Conservation (phyloP, 2,113 vertebrate species). For the Polypterus senegalus region DNA sequence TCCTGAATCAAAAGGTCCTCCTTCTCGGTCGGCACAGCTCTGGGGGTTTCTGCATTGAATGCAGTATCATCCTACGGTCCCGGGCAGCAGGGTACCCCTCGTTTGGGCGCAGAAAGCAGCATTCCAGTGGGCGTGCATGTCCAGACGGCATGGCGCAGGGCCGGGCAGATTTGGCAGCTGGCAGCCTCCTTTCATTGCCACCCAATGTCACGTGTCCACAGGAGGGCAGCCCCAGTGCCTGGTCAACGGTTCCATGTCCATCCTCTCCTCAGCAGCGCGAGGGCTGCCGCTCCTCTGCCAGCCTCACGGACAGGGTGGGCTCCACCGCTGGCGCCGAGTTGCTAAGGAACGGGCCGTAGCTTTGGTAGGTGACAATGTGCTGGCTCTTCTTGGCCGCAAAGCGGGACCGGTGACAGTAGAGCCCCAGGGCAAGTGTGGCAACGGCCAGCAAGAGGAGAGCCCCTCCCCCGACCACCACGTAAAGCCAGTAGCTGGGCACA, state of each 20-base stretch:
- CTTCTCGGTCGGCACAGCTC: no score
- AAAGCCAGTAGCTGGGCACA: slow-evolving; percentile 95
- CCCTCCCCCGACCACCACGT: slow-evolving; percentile 88
- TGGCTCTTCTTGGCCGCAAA: slow-evolving; percentile 93
- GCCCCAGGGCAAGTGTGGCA: slow-evolving; percentile 73
- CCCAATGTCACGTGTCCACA: neutral
- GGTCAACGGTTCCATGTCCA: neutral
- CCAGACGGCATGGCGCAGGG: no score
- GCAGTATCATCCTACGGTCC: no score
- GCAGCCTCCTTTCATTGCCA: no score
- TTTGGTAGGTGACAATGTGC: slow-evolving; percentile 96
- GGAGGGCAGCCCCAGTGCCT: no score
- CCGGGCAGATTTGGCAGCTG: no score
- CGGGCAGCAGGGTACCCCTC: no score
- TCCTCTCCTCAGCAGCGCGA: slow-evolving; percentile 61
- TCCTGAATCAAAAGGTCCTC: no score
- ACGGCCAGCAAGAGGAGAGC: slow-evolving; percentile 86
- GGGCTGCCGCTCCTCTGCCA: slow-evolving; percentile 75
- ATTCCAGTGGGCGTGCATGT: no score
- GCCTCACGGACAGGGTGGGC: slow-evolving; percentile 83
- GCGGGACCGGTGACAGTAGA: slow-evolving; percentile 93
- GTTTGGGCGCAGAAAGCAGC: no score
- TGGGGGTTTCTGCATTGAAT: no score
- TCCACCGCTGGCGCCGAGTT: slow-evolving; percentile 68
- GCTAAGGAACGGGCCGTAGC: slow-evolving; percentile 66